These are phyloP conservation scores for Marisa cornuarietis DNA, from an alignment of 1,140 invertebrate genomes.

Conservation along the genomic window DNA sequence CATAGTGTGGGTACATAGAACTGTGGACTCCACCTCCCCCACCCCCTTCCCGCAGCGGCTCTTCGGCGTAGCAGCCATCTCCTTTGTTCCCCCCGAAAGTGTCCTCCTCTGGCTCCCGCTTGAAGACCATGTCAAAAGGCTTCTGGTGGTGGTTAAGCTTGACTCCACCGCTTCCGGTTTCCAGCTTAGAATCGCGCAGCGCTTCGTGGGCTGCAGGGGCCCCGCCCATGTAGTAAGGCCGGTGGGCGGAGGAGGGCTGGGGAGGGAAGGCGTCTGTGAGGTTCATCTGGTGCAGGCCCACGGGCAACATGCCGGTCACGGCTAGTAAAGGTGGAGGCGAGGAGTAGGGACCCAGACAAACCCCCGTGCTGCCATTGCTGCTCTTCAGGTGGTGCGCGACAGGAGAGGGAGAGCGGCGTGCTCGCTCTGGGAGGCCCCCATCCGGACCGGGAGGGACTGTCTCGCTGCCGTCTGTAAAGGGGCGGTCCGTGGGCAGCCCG, in stretches of 20 bases:
- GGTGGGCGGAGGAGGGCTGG: background rate
- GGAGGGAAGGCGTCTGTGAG: slow-evolving; percentile 18
- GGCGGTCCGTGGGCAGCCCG: slow-evolving; percentile 73
- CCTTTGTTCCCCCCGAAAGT: background rate
- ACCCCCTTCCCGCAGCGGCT: background rate
- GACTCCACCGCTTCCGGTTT: background rate
- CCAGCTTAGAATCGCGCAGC: background rate
- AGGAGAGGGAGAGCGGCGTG: background rate
- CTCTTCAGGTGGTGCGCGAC: slow-evolving; percentile 17
- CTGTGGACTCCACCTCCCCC: background rate
- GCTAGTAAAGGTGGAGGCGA: slow-evolving; percentile 37
- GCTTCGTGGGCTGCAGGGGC: background rate
- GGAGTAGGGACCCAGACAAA: slow-evolving; percentile 11
- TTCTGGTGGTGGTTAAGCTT: slow-evolving; percentile 1
- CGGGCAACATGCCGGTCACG: slow-evolving; percentile 24
- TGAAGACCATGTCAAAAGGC: slow-evolving; percentile 4
- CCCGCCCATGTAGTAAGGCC: slow-evolving; percentile 28
- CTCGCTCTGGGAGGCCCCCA: background rate
- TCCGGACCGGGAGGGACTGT: slow-evolving; percentile 14
- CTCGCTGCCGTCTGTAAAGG: slow-evolving; percentile 24
- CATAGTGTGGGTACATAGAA: background rate
- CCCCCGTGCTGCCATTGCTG: slow-evolving; percentile 7
- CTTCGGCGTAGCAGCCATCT: background rate
- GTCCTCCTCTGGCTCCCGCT: slow-evolving; percentile 19
- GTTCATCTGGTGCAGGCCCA: slow-evolving; percentile 16